Conservation (phyloP, 2,797 vertebrate genomes). For the Tapirus indicus region DNA sequence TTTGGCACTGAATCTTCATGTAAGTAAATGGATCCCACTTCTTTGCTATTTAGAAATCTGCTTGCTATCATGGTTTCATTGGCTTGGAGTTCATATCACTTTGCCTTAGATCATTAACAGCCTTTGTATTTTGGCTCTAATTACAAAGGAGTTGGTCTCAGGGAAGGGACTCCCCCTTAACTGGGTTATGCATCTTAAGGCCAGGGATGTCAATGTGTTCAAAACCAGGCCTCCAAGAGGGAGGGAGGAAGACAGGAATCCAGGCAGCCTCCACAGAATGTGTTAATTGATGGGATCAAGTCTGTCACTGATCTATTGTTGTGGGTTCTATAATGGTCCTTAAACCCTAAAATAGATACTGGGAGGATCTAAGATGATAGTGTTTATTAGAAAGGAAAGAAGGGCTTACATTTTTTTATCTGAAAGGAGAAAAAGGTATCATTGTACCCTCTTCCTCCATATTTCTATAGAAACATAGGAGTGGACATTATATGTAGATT, state of each 20-base stretch:
- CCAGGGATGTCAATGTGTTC: conserved; percentile 78
- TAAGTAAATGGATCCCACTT: conserved; percentile 94
- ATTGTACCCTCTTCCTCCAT: conserved; percentile 52
- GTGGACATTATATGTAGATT: conserved; percentile 19
- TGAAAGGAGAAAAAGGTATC: conserved; percentile 15
- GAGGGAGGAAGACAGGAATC: conserved; percentile 58
- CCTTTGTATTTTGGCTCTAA: conserved; percentile 76
- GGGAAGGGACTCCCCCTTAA: conserved; percentile 65
- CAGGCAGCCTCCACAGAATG: conserved; percentile 67
- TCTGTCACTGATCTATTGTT: conserved; percentile 79
- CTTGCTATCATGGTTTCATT: conserved; percentile 72
- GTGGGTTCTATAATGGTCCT: conserved; percentile 54
- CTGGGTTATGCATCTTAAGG: conserved; percentile 77
- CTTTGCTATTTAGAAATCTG: conserved; percentile 77
- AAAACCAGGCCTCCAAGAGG: conserved; percentile 77
- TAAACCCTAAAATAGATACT: conserved; percentile 46
- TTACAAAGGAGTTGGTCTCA: conserved; percentile 69
- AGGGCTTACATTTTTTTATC: conserved; percentile 65
- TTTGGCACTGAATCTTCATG: conserved; percentile 99
- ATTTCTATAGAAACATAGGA: conserved; percentile 65
- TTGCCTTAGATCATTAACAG: conserved; percentile 70
- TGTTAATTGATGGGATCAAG: conserved; percentile 79
- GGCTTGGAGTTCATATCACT: conserved; percentile 58
- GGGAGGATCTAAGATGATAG: conserved; percentile 68
- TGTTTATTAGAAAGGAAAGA: conserved; percentile 70